Conservation (phyloP, 35 echinoderm and acorn worm species). For the Lytechinus pictus region DNA sequence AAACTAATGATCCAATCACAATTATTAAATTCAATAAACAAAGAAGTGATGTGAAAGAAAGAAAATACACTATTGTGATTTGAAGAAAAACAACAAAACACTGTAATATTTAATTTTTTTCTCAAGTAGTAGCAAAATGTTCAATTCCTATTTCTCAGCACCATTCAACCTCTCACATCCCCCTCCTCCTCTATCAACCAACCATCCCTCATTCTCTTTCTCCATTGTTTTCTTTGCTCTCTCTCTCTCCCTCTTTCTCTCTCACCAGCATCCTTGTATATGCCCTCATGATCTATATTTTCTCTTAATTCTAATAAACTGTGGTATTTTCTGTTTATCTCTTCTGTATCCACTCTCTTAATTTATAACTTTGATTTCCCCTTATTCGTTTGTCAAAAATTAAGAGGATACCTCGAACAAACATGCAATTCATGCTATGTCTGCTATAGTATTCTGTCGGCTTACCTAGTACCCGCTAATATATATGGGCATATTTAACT, state of each 20-base stretch:
- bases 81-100: too few relatives aligned
- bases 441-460: neutral
- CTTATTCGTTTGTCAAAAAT: neutral
- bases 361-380: neutral
- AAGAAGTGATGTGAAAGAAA: neutral
- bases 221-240: neutral
- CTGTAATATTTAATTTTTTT: too few relatives aligned
- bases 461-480: neutral
- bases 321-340: too few relatives aligned
- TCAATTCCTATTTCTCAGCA: too few relatives aligned
- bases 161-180: neutral
- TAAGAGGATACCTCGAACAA: neutral
- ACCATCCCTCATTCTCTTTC: neutral
- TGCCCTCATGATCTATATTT: too few relatives aligned
- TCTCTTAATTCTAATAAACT: too few relatives aligned
- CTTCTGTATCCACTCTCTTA: neutral
- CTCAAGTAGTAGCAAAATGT: too few relatives aligned
- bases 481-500: neutral
- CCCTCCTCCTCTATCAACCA: neutral
- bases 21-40: neutral
- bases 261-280: neutral
- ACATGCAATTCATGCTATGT: neutral
- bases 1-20: too few relatives aligned
- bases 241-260: neutral
- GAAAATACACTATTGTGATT: neutral